phyloP scores from a whole-genome alignment of 2,888 invertebrate genomes.

The Thereva unica region DNA sequence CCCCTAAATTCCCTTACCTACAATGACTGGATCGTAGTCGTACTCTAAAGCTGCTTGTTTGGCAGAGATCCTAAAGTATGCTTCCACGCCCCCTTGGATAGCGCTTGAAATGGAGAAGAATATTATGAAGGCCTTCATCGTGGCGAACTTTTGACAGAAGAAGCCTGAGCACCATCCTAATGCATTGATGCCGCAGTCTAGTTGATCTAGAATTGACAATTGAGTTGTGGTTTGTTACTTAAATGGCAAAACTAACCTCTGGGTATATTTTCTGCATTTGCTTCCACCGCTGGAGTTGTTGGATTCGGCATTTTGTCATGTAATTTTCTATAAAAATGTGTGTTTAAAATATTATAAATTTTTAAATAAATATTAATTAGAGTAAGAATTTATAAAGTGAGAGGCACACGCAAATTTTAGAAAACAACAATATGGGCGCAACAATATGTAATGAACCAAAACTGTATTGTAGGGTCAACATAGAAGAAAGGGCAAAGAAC shows the following conservation, averaged over 20 bases:
- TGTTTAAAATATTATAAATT: no score
- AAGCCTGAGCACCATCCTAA: conserved; percentile 59
- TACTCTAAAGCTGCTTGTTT: conserved; percentile 59
- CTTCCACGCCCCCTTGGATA: conserved; percentile 59
- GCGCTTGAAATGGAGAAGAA: conserved; percentile 56
- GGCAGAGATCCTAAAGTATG: conserved; percentile 61
- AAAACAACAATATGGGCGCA: no score
- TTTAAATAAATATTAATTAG: no score
- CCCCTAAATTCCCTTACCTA: conserved; percentile 56
- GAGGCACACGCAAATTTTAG: no score
- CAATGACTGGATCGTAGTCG: conserved; percentile 55
- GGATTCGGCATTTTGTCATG: conserved; percentile 27
- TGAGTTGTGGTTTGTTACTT: conserved; percentile 1
- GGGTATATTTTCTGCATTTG: conserved; percentile 47
- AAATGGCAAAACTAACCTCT: conserved; percentile 43
- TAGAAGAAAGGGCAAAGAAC: no score
- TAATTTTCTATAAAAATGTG: background rate
- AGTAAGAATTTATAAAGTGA: no score
- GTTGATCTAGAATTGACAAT: conserved; percentile 50
- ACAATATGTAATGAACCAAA: no score
- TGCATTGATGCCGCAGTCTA: conserved; percentile 61
- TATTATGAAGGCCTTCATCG: conserved; percentile 57
- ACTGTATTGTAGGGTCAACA: no score
- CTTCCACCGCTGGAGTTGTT: conserved; percentile 43
- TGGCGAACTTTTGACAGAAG: conserved; percentile 59